phyloP scores from a whole-genome alignment of 2,888 invertebrate genomes.

The Thelaira solivaga region DNA sequence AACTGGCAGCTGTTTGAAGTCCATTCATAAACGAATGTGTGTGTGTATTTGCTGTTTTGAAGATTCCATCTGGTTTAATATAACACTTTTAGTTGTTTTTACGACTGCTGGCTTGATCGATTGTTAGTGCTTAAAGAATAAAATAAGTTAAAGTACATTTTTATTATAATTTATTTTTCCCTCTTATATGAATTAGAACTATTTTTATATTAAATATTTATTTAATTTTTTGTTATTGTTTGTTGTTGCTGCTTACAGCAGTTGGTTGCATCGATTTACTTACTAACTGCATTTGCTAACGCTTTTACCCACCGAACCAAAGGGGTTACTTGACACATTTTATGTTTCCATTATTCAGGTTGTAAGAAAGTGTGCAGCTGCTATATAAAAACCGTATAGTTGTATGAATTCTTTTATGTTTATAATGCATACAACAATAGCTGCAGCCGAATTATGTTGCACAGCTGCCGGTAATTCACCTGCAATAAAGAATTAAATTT shows the following conservation, averaged over 20 bases:
- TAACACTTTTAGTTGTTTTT: no score
- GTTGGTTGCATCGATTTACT: conserved; percentile 49
- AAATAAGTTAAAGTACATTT: no score
- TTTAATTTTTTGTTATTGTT: no score
- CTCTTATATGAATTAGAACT: no score
- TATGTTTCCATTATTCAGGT: conserved; percentile 23
- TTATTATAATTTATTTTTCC: no score
- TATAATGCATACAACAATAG: conserved; percentile 14
- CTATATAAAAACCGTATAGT: conserved; percentile 47
- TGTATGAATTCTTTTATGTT: conserved; percentile 51
- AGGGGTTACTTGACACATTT: not conserved
- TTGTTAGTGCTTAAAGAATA: no score
- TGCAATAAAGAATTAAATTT: conserved; percentile 63
- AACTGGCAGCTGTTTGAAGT: no score
- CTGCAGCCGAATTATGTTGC: conserved; percentile 72
- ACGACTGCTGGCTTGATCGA: no score
- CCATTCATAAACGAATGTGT: no score
- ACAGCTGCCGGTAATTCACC: conserved; percentile 75
- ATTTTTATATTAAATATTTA: no score
- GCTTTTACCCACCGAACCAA: not conserved
- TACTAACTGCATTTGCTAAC: conserved; percentile 48
- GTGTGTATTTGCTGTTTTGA: no score
- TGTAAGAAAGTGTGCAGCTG: conserved; percentile 32
- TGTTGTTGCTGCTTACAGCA: conserved; percentile 1
- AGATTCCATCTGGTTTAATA: no score